Evolutionary conservation across 1,140 invertebrate species (phyloP).

Genomic region (Helicoverpa zea): DNA sequence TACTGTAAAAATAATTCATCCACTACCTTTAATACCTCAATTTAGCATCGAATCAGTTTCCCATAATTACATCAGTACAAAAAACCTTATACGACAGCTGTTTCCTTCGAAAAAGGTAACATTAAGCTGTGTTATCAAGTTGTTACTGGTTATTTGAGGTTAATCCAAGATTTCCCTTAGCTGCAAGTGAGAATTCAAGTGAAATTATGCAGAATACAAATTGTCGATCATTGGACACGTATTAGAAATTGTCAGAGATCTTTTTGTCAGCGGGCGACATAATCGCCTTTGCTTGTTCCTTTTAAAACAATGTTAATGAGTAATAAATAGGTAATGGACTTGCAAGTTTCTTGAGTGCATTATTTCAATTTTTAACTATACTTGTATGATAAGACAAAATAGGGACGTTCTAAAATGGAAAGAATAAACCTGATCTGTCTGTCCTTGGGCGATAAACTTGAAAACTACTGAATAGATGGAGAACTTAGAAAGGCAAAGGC

Average conservation of each 20-base stretch:
- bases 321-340: neutral
- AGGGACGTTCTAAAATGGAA: too few relatives aligned
- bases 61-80: neutral
- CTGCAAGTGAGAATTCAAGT: constrained; percentile 22
- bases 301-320: neutral
- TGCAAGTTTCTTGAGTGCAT: too few relatives aligned
- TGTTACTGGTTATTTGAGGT: constrained; percentile 24
- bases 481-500: too few relatives aligned
- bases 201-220: constrained; percentile 40
- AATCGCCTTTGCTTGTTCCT: too few relatives aligned
- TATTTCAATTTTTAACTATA: too few relatives aligned
- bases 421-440: too few relatives aligned
- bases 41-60: neutral
- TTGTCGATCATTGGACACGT: constrained; percentile 35
- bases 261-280: neutral
- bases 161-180: constrained; percentile 36
- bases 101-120: neutral
- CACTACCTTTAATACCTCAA: neutral
- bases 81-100: neutral
- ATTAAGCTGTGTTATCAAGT: neutral
- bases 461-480: too few relatives aligned
- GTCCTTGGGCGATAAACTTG: too few relatives aligned
- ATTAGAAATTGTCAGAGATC: constrained; percentile 13
- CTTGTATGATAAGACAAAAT: too few relatives aligned
- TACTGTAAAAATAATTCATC: too few relatives aligned